These are phyloP conservation scores for Harpagoxenus sublaevis DNA, from an alignment of 2,888 invertebrate species.

Conservation along the genomic window DNA sequence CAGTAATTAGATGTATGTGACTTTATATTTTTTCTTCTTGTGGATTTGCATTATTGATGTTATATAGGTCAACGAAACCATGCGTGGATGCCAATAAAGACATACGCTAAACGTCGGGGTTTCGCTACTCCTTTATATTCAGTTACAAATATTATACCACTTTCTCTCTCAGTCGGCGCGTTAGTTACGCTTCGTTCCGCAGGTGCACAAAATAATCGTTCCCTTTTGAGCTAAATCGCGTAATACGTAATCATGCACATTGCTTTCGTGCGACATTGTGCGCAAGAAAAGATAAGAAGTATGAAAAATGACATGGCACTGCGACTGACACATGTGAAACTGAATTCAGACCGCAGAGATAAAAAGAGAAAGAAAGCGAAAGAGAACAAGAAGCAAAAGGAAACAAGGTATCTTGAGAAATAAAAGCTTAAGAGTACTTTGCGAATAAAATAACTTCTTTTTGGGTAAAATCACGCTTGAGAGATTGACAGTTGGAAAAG, in stretches of 20 bases:
- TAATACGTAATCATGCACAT: slow-evolving; percentile 44
- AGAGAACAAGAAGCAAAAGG: not conserved
- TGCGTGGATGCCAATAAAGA: not conserved
- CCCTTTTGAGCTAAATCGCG: slow-evolving; percentile 28
- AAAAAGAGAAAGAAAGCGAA: not conserved
- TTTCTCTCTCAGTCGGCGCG: slow-evolving; percentile 16
- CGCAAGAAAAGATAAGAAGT: slow-evolving; percentile 7
- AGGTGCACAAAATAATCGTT: slow-evolving; percentile 48
- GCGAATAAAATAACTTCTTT: not conserved
- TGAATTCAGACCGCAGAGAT: not conserved
- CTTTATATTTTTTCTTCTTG: not conserved
- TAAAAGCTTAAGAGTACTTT: not conserved
- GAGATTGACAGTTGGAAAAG: not conserved
- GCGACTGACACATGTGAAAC: not conserved
- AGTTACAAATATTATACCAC: slow-evolving; percentile 27
- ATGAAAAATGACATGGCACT: not conserved
- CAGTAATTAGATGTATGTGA: not conserved
- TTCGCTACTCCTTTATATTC: slow-evolving; percentile 2
- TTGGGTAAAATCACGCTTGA: not conserved
- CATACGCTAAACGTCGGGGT: not conserved
- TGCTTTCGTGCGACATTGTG: slow-evolving; percentile 12
- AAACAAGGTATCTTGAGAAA: not conserved
- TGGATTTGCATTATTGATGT: not conserved
- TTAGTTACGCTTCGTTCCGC: slow-evolving; percentile 49
- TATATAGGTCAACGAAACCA: not conserved